phyloP scores from a whole-genome alignment of 2,888 invertebrate genomes.

The Diabrotica balteata region DNA sequence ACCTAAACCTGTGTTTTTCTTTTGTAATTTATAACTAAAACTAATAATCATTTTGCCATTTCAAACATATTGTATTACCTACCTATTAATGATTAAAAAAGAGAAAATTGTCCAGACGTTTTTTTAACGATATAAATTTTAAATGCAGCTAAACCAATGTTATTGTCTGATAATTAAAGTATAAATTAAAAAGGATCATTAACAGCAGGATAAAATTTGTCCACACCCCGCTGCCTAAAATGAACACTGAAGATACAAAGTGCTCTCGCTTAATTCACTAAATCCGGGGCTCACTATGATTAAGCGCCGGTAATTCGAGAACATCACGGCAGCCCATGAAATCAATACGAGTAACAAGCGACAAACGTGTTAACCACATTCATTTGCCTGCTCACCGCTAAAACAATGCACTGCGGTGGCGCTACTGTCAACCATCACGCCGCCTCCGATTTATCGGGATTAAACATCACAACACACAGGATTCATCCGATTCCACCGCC shows the following conservation, averaged over 20 bases:
- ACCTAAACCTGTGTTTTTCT: too few relatives aligned
- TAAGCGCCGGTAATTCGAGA: constrained; percentile 58
- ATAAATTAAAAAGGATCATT: too few relatives aligned
- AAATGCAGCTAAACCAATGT: too few relatives aligned
- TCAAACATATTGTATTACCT: too few relatives aligned
- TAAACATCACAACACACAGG: constrained; percentile 30
- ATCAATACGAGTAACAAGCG: constrained; percentile 60
- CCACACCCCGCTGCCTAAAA: neutral
- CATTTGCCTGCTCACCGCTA: constrained; percentile 61
- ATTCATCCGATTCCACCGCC: constrained; percentile 20
- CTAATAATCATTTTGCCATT: too few relatives aligned
- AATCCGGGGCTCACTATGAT: constrained; percentile 58
- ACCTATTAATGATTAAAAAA: too few relatives aligned
- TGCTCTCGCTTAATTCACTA: constrained; percentile 38
- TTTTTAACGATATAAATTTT: too few relatives aligned
- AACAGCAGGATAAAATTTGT: too few relatives aligned
- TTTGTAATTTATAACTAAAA: too few relatives aligned
- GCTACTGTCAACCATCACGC: constrained; percentile 51
- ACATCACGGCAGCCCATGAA: constrained; percentile 57
- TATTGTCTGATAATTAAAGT: too few relatives aligned
- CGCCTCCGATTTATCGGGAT: constrained; percentile 41
- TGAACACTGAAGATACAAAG: constrained; percentile 15
- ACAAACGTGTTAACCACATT: constrained; percentile 62
- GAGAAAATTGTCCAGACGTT: too few relatives aligned
- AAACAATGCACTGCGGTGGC: constrained; percentile 61